phyloP scores from a whole-genome alignment of 2,888 invertebrate genomes.

The Tenthredo amoena region DNA sequence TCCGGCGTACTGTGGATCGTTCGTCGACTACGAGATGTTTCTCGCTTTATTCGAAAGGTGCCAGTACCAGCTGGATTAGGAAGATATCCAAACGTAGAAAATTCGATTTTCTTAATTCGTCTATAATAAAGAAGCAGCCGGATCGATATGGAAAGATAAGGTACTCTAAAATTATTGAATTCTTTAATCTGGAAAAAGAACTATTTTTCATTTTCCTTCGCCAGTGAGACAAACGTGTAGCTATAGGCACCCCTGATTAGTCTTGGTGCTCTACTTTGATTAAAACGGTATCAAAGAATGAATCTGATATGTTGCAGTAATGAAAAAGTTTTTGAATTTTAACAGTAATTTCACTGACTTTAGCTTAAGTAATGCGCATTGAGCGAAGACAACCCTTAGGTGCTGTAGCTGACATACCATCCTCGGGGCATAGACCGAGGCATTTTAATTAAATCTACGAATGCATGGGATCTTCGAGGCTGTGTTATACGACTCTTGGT shows the following conservation, averaged over 20 bases:
- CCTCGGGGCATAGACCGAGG: neutral
- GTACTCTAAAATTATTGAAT: neutral
- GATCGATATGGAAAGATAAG: neutral
- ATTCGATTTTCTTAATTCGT: neutral
- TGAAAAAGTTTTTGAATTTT: neutral
- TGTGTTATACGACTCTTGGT: constrained; percentile 39
- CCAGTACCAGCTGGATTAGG: neutral
- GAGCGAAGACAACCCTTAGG: neutral
- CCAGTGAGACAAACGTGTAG: neutral
- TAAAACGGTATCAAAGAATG: neutral
- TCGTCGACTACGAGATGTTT: neutral
- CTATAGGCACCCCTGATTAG: neutral
- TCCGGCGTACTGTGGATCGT: neutral
- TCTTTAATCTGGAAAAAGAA: neutral
- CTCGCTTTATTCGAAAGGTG: constrained; percentile 27
- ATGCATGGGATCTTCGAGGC: constrained; percentile 23
- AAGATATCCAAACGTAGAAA: neutral
- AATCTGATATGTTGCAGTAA: neutral
- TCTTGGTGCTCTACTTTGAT: neutral
- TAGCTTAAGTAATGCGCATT: neutral
- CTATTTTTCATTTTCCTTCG: neutral
- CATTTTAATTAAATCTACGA: constrained; percentile 45
- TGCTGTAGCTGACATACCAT: constrained; percentile 9
- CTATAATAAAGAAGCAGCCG: neutral
- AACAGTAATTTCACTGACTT: neutral